A percentile compares a stretch with the other conserved stretches of the same genome.
phyloP scores from a whole-genome alignment of 2,888 invertebrate genomes.

The Carabus problematicus region DNA sequence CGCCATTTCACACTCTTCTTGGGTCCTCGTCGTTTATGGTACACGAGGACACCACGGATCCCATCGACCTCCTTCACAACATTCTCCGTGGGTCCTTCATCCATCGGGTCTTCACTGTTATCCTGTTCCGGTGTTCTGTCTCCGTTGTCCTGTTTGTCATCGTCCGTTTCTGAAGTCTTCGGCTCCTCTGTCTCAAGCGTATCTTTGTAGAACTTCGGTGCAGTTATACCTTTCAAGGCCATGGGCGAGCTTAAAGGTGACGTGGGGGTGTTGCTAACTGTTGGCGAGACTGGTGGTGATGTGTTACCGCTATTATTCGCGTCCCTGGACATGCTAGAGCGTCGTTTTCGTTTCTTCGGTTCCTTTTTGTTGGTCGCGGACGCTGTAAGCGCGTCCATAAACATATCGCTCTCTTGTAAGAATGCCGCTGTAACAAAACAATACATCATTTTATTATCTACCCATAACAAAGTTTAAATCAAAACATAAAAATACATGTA shows the following conservation, averaged over 20 bases:
- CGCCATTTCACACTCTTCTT: slow-evolving; percentile 86
- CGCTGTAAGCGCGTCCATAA: slow-evolving; percentile 90
- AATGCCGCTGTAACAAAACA: slow-evolving; percentile 65
- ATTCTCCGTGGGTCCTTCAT: slow-evolving; percentile 45
- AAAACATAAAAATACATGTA: too few relatives aligned
- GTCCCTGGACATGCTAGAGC: slow-evolving; percentile 75
- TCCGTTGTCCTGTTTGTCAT: slow-evolving; percentile 53
- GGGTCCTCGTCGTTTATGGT: slow-evolving; percentile 77
- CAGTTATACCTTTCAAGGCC: slow-evolving; percentile 60
- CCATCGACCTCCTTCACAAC: slow-evolving; percentile 61
- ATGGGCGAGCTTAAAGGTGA: slow-evolving; percentile 51
- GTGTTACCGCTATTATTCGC: slow-evolving; percentile 31
- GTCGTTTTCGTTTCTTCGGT: slow-evolving; percentile 79
- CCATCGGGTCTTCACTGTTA: slow-evolving; percentile 36
- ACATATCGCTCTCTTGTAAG: slow-evolving; percentile 89
- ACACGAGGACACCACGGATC: slow-evolving; percentile 76
- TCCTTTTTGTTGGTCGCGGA: slow-evolving; percentile 77
- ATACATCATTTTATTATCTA: slow-evolving; percentile 22
- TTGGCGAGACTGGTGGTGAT: slow-evolving; percentile 58
- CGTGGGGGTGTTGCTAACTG: slow-evolving; percentile 49
- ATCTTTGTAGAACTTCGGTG: slow-evolving; percentile 88
- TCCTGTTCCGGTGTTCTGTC: slow-evolving; percentile 21
- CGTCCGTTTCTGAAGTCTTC: slow-evolving; percentile 61
- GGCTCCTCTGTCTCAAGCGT: slow-evolving; percentile 77
- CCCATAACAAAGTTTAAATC: too few relatives aligned